Base-by-base conservation (phyloP, 2,113 vertebrate species). In the Holacanthus passer region DNA sequence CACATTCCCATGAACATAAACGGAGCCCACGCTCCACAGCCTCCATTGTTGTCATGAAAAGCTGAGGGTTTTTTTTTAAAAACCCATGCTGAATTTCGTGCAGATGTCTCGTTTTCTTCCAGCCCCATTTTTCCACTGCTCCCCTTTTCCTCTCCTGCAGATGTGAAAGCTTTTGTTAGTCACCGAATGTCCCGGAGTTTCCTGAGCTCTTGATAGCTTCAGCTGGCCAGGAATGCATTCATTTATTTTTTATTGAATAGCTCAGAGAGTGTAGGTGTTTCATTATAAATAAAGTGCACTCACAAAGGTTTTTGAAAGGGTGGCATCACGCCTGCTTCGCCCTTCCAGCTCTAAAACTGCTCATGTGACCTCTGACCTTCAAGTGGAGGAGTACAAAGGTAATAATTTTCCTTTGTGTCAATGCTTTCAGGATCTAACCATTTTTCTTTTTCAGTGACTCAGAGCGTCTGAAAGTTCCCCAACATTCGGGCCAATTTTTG, bases 81-180 rank as follows among this genome's bases (percentile, higher is more conserved):
- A 35, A 9, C 20, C 17, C 20, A n/a, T 27, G 29, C 32, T 7
- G 48, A 20, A 72, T 80, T 87, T 77, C 70, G 56, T 74, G 56
- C 82, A 69, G 79, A 86, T 72, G 85, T 67, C 69, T 87, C 86
- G 55, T 80, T 79, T 87, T 84, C 41, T 45, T 66, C 66, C 56
- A 47, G 59, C 53, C 20, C 74, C 73, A 41, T 73, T 73, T 88
- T 53, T 81, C 81, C 85, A 70, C 62, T 69, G 5, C 50, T n/a
- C 43, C 32, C 16, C 12, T 55, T 74, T 58, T 64, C 2, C 60
- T 65, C 24, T 82, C 70, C 77, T 37, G 72, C 82, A 87, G 45
- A 86, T 85, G 69, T 79, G 53, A 83, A 73, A 32, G 56, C 24
- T 73, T 88, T 74, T 83, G 69, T 87, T 60, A 37, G 77, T 82